These are phyloP conservation scores for Athalia rosae DNA, from an alignment of 2,888 invertebrate species.

Conservation along the genomic window DNA sequence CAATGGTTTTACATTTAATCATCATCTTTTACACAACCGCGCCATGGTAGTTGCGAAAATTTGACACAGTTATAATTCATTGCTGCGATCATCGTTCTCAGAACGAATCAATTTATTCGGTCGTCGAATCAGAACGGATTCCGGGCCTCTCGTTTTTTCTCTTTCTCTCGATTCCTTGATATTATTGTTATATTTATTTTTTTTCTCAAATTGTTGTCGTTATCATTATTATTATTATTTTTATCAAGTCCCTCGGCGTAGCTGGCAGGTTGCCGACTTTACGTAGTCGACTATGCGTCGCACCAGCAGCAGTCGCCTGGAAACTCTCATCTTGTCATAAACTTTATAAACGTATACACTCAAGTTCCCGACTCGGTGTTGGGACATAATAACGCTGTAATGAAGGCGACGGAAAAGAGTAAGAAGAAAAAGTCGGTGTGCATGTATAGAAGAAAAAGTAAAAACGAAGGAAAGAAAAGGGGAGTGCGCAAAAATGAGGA, in stretches of 20 bases:
- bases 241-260: background rate
- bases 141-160: too few species aligned
- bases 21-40: too few species aligned
- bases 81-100: too few species aligned
- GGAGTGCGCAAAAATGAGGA: slow-evolving; percentile 22
- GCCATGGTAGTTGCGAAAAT: too few species aligned
- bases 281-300: slow-evolving; percentile 10
- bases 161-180: too few species aligned
- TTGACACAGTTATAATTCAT: too few species aligned
- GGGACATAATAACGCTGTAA: slow-evolving; percentile 36
- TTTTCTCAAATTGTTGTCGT: too few species aligned
- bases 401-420: slow-evolving; percentile 38
- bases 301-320: background rate
- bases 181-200: too few species aligned
- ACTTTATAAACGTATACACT: slow-evolving; percentile 37
- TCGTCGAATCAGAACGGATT: slow-evolving; percentile 15
- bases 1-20: too few species aligned
- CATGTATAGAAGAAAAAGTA: background rate
- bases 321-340: slow-evolving; percentile 41
- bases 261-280: slow-evolving; percentile 27
- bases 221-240: background rate
- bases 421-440: background rate
- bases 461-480: slow-evolving; percentile 13
- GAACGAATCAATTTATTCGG: background rate
- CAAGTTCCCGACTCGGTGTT: slow-evolving; percentile 30